Percentiles rank a stretch among this genome's conserved stretches.
These are phyloP conservation scores for Copsychus sechellarum DNA, from an alignment of 2,113 vertebrate genomes.

Conservation along the genomic window DNA sequence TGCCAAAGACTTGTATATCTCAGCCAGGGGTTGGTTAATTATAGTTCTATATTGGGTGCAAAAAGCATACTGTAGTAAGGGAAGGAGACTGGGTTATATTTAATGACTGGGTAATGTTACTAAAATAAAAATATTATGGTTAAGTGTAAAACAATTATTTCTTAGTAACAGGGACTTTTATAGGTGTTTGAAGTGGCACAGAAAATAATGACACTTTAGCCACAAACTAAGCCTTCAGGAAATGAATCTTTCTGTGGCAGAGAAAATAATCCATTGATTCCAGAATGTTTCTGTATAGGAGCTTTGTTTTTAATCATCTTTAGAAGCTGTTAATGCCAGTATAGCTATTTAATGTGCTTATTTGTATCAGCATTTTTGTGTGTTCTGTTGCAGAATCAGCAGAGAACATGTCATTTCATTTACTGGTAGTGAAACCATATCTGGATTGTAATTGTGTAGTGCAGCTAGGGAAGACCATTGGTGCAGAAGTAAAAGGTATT, in stretches of 20 bases:
- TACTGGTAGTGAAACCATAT: background rate
- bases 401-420: rapidly evolving
- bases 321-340: background rate
- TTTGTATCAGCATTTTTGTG: background rate
- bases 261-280: background rate
- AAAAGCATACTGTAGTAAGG: background rate
- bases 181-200: background rate
- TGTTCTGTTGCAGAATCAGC: background rate
- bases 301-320: background rate
- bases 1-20: background rate
- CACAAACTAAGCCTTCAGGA: background rate
- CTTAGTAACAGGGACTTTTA: background rate
- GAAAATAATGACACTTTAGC: background rate
- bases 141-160: background rate
- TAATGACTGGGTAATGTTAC: background rate
- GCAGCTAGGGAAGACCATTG: background rate
- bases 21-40: background rate
- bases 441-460: background rate
- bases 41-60: background rate
- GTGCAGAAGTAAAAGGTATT: background rate
- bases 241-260: background rate
- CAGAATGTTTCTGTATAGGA: background rate
- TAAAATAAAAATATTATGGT: background rate
- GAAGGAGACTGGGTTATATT: background rate
- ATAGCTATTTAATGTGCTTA: background rate